Evolutionary conservation across 2,797 vertebrate genomes (phyloP), one percentile per base, ranked within the genome.

Genomic region (Microctenopoma steveboyesi): DNA sequence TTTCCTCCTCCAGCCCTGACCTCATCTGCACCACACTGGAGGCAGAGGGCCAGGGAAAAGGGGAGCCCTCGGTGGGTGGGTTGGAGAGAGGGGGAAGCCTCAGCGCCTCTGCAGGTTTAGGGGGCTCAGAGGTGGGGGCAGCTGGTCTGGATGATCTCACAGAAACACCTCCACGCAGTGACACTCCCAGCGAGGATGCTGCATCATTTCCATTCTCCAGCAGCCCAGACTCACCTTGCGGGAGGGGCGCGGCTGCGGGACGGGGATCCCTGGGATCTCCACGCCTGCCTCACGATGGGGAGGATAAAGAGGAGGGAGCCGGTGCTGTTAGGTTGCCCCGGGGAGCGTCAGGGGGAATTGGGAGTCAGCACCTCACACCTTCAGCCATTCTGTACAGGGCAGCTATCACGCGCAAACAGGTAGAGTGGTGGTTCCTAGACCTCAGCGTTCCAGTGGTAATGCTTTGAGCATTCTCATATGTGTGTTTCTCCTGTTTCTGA

Each of bases 391-490:
- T 97, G 43, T 97, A 97, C 91, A 91, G 96, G 82, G 96, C 96
- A 56, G 96, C 96, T 25, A 96, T 97, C 82, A 94, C 96, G 61
- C 92, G 96, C 37, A 97, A 95, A 84, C 96, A 97, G 96, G 96
- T 97, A 82, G 10, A 8, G 66, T 13, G 16, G 3, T 3, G 27
- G 49, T 5, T 54, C 22, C 1, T 8, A 0, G 12, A 40, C 63
- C 14, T 60, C 47, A n/a, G 35, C 4, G 1, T 28, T 64, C 40
- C 50, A 43, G 58, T 42, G 49, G 40, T 25, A 1, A 51, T 8
- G 22, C 49, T 57, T 49, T 43, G 28, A 67, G 37, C 10, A 3
- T 67, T 59, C 57, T 74, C 52, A 76, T 59, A 68, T 30, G 39
- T 66, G 52, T 54, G 30, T 79, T 67, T 70, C 56, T 51, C 40